Percentiles rank a stretch among this genome's conserved stretches.
phyloP scores from a whole-genome alignment of 2,888 invertebrate species.

The Drosophila kokeensis region DNA sequence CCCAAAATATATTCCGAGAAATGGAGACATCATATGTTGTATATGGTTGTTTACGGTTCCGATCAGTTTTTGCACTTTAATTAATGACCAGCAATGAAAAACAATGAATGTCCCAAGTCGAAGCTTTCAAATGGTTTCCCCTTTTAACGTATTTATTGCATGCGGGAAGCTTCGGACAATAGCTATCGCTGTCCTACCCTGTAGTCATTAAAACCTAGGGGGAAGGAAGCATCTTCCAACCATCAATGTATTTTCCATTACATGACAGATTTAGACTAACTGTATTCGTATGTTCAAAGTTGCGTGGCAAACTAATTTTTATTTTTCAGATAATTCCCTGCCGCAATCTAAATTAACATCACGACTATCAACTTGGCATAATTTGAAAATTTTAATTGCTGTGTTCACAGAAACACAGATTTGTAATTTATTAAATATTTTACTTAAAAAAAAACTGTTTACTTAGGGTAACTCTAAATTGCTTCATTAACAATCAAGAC shows the following conservation, averaged over 20 bases:
- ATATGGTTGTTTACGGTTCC: conserved; percentile 7
- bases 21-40: conserved; percentile 18
- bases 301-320: neutral
- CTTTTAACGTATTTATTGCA: conserved; percentile 46
- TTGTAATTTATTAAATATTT: neutral
- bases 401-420: too few species aligned
- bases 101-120: conserved; percentile 26
- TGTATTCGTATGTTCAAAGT: neutral
- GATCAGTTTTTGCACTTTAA: conserved; percentile 39
- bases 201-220: neutral
- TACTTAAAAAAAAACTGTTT: neutral
- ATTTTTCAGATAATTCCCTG: neutral
- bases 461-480: neutral
- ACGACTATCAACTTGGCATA: neutral
- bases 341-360: neutral
- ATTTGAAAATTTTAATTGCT: neutral
- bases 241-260: neutral
- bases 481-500: neutral
- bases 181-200: conserved; percentile 16
- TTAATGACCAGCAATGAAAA: conserved; percentile 69
- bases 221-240: neutral
- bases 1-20: neutral
- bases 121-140: conserved; percentile 63
- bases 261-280: neutral
- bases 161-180: conserved; percentile 21